Evolutionary conservation across 2,888 invertebrate genomes (phyloP).

Genomic region (Nemotelus nigrinus): DNA sequence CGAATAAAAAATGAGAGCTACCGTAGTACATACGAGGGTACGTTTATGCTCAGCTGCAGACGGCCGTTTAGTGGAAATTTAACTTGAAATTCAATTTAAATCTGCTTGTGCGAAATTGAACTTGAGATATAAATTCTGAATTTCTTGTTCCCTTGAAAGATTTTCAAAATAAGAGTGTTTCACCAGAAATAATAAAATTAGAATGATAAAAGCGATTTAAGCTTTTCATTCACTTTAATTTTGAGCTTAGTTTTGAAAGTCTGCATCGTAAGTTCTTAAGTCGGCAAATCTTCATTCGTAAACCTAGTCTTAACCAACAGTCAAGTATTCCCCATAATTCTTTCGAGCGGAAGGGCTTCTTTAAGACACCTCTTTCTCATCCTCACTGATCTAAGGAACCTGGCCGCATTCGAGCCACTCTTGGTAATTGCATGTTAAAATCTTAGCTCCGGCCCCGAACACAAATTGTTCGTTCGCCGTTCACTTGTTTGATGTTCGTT

Average conservation of each 20-base stretch:
- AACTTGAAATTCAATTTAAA: no score
- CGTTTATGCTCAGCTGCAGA: not conserved
- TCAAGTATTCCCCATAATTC: not conserved
- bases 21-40: not conserved
- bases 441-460: constrained; percentile 19
- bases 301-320: constrained; percentile 7
- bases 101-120: no score
- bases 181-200: no score
- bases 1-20: constrained; percentile 19
- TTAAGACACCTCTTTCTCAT: constrained; percentile 8
- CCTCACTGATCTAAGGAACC: not conserved
- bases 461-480: constrained; percentile 30
- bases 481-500: constrained; percentile 31
- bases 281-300: not conserved
- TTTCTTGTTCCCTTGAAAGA: no score
- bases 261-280: not conserved
- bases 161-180: no score
- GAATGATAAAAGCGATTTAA: no score
- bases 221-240: no score
- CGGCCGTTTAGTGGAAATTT: no score
- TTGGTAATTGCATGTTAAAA: constrained; percentile 40
- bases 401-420: not conserved
- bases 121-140: no score
- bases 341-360: constrained; percentile 40
- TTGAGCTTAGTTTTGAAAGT: not conserved